Conservation (phyloP, 2,113 vertebrate genomes). For the Rynchops niger region DNA sequence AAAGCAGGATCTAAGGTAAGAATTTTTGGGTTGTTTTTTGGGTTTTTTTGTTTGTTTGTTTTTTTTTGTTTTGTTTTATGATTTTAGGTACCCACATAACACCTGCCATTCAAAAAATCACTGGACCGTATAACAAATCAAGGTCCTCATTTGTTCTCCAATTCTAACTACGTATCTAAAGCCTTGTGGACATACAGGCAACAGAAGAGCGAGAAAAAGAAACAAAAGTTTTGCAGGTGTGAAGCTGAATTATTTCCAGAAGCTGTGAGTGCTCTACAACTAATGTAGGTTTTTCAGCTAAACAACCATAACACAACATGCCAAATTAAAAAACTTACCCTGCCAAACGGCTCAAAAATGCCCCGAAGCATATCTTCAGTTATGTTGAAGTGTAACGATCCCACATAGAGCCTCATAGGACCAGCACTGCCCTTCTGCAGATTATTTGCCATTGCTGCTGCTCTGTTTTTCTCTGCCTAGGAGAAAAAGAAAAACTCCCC, state of each 20-base stretch:
- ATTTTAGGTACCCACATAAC: neutral
- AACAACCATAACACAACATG: neutral
- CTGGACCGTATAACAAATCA: neutral
- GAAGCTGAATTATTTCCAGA: neutral
- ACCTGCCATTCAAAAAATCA: neutral
- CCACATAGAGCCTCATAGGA: conserved; percentile 93
- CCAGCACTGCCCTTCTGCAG: conserved; percentile 90
- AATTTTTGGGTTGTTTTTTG: neutral
- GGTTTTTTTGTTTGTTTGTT: too few relatives aligned
- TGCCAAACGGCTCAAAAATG: conserved; percentile 96
- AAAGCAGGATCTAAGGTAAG: rapidly evolving
- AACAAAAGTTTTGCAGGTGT: neutral
- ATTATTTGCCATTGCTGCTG: conserved; percentile 93
- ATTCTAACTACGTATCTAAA: neutral
- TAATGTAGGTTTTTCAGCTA: neutral
- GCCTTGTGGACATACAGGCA: neutral
- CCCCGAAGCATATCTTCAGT: conserved; percentile 97
- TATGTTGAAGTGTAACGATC: conserved; percentile 96
- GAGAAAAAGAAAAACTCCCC: neutral
- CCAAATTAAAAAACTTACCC: conserved; percentile 70
- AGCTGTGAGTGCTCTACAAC: neutral
- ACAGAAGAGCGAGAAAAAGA: neutral
- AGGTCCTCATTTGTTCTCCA: neutral
- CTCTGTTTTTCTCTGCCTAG: conserved; percentile 96
- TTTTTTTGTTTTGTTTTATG: neutral